Evolutionary conservation across 2,888 invertebrate species (phyloP), one percentile per base, ranked within the genome.

Genomic region (Druceiella hillmani): DNA sequence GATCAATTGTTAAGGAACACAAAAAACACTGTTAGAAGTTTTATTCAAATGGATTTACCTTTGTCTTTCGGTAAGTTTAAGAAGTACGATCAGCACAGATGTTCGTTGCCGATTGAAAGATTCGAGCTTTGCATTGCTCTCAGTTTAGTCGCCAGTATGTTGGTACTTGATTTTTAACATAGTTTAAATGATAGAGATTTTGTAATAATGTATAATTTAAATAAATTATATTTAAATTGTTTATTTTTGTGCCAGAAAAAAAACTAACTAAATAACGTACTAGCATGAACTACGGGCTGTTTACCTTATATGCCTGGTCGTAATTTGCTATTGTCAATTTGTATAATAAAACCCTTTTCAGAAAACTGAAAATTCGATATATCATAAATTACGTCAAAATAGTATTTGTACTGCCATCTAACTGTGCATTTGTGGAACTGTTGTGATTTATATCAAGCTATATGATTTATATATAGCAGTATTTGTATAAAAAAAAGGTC

Each of bases 211-310:
- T 26, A 26, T 26, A 26, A 26, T 26, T 26, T 26, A 26, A 26
- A 26, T 26, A 9, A 26, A 26, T 26, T 11, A 26, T 26, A 26
- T 26, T 26, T 26, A 26, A 26, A 26, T 26, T 26, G n/a, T 9
- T 26, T 26, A 26, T 26, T 5, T 26, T 26, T 4, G n/a, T 12
- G 4, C 26, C 26, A 9, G 26, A 4, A 9, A 26, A 10, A 26
- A 26, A 26, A 26, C 26, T 26, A n/a, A 26, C 26, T 10, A 26
- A 26, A 26, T 26, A 12, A 26, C 26, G 26, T 26, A 26, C 26
- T 5, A 26, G 26, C 26, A 26, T 12, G 5, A 26, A 26, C n/a
- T n/a, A n/a, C n/a, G n/a, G n/a, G n/a, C n/a, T n/a, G n/a, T n/a
- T n/a, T n/a, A n/a, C n/a, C n/a, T n/a, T n/a, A n/a, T n/a, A n/a